Base-by-base conservation (phyloP, 2,113 vertebrate species). In the Illadopsis cleaveri region DNA sequence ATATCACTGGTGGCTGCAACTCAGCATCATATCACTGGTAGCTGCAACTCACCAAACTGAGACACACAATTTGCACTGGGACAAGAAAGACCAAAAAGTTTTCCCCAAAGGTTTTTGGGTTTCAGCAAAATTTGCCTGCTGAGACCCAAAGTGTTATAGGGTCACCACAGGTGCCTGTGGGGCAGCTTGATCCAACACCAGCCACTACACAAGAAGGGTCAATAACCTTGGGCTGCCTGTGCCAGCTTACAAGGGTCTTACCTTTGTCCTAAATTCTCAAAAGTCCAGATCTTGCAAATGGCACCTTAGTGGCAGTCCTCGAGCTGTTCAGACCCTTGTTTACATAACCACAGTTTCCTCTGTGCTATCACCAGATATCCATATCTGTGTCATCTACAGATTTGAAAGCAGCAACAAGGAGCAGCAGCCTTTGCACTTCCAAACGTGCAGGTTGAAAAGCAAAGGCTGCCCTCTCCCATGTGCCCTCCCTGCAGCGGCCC, bases 321-420 rank as follows among this genome's bases (percentile, higher is more conserved):
- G 0, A 76, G 89, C 44, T 42, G 53, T 42, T 45, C 80, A 35
- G 56, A 31, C 20, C 31, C 45, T 30, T 7, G 24, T 51, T 69
- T 20, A 40, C 0, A 0, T 37, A 56, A 12, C 23, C 4, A 0
- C 3, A 0, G 28, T 27, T 68, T 50, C 51, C 57, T 53, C 22
- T 47, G 22, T 2, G 1, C 54, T 22, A 53, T 9, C 50, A n/a
- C 47, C 53, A 86, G 47, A 68, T 38, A 56, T 0, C 13, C 33
- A n/a, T 57, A 31, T 44, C 50, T 17, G 8, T 57, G 30, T 50
- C 69, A 37, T 38, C 64, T 22, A 30, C 12, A 0, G 37, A 38
- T 80, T 33, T 68, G 50, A 24, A 40, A 88, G 92, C 66, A 82
- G 82, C 61, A 35, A 12, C 0, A 1, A 87, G 82, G 30, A 93